Evolutionary conservation across 2,797 vertebrate genomes (phyloP), one percentile per base, ranked within the genome.

Genomic region (Syncerus caffer): DNA sequence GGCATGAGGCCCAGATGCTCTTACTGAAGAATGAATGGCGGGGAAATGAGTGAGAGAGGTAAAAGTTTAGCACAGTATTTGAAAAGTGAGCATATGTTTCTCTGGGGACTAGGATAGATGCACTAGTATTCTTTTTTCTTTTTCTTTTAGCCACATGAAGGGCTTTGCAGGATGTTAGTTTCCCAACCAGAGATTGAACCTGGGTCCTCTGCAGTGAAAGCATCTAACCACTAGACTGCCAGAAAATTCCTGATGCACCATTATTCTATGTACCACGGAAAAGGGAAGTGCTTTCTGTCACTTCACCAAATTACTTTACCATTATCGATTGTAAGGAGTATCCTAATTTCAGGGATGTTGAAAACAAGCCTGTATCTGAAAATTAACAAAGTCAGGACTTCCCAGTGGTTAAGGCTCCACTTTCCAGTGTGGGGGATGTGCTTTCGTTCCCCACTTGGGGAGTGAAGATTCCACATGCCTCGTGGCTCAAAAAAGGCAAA

Each of bases 321-420:
- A 89, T 84, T 85, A 15, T 78, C 6, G 29, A 34, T 47, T 80
- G 3, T 34, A 83, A 95, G 88, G n/a, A 89, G n/a, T n/a, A 85
- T 29, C 71, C 67, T 53, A 57, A 93, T 93, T 93, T 95, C 55
- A 62, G 31, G 42, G 29, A 6, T 60, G 25, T 85, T 85, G 42
- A 96, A 96, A 94, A 19, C 29, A 92, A 96, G 94, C 53, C 31
- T 21, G 6, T 92, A 78, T 84, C 53, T 93, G 92, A 89, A 60
- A 80, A 71, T 13, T 71, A 71, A 23, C 11, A 38, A 71, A 76
- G 42, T 4, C 25, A 45, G 38, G 71, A 76, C 71, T 76, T 76
- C 23, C 23, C 23, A 25, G 34, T 74, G 67, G 21, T 42, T 74
- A 74, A 74, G 38, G 25, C 3, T 42, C 45, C 71, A 14, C 38